Conservation (phyloP, 2,797 vertebrate species). For the Miichthys miiuy region DNA sequence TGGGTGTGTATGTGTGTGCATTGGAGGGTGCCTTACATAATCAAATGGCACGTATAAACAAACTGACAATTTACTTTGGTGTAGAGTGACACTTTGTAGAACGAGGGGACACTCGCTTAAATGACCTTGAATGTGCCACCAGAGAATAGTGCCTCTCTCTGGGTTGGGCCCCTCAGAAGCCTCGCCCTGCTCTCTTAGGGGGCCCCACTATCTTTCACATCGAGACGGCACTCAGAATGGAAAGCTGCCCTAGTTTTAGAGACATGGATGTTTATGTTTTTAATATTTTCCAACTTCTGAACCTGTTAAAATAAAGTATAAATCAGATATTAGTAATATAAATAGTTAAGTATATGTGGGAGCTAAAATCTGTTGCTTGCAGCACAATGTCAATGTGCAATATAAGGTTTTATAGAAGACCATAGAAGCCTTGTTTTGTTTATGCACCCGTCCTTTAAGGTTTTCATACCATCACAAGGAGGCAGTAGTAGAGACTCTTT, state of each 20-base stretch:
- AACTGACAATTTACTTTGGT: slow-evolving; percentile 88
- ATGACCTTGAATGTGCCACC: slow-evolving; percentile 85
- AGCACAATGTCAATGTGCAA: slow-evolving; percentile 21
- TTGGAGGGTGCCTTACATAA: slow-evolving; percentile 84
- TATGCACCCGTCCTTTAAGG: slow-evolving; percentile 51
- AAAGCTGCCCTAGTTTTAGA: background rate
- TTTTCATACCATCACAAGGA: slow-evolving; percentile 69
- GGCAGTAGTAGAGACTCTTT: slow-evolving; percentile 60
- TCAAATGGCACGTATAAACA: slow-evolving; percentile 88
- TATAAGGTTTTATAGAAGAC: slow-evolving; percentile 35
- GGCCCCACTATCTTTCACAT: slow-evolving; percentile 33
- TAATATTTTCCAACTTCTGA: background rate
- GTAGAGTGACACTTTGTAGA: slow-evolving; percentile 85
- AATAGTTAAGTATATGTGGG: slow-evolving; percentile 29
- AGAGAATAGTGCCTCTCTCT: slow-evolving; percentile 70
- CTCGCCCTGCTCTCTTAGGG: slow-evolving; percentile 21
- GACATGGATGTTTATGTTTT: background rate
- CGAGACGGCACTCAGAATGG: background rate
- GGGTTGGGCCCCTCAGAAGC: slow-evolving; percentile 47
- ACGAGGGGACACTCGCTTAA: slow-evolving; percentile 81
- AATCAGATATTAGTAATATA: background rate
- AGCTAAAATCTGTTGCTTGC: slow-evolving; percentile 15
- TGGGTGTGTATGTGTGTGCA: slow-evolving; percentile 52
- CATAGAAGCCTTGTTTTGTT: slow-evolving; percentile 57
- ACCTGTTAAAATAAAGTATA: background rate